phyloP scores from a whole-genome alignment of 2,888 invertebrate genomes.

The Sphinx pinastri region DNA sequence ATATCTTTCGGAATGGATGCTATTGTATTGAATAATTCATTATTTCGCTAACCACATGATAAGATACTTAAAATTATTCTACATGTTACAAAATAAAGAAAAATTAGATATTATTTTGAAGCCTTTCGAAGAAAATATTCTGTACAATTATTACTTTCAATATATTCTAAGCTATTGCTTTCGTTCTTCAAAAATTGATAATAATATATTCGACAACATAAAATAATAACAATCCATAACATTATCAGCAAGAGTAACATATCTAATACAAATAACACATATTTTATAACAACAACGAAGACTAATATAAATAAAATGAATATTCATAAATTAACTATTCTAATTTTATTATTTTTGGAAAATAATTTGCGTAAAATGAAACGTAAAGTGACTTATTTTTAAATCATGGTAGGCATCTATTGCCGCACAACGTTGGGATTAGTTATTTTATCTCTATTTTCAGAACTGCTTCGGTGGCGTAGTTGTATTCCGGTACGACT shows the following conservation, averaged over 20 bases:
- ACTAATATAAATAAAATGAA: background rate
- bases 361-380: slow-evolving; percentile 48
- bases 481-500: too few species aligned
- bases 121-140: too few species aligned
- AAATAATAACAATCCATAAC: slow-evolving; percentile 8
- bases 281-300: background rate
- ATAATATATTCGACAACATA: background rate
- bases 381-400: slow-evolving; percentile 53
- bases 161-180: too few species aligned
- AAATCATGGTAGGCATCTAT: slow-evolving; percentile 39
- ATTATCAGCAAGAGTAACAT: background rate
- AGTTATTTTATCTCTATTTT: slow-evolving; percentile 27
- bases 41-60: too few species aligned
- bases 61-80: too few species aligned
- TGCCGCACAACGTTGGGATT: slow-evolving; percentile 43
- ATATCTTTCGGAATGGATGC: too few species aligned
- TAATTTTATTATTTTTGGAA: slow-evolving; percentile 28
- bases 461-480: too few species aligned
- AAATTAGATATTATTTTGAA: too few species aligned
- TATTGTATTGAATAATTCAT: too few species aligned
- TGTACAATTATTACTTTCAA: too few species aligned
- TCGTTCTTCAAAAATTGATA: too few species aligned
- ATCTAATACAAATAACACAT: background rate
- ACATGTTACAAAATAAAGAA: too few species aligned
- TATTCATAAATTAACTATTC: background rate